Percentiles rank a stretch among this genome's conserved stretches.
phyloP scores from a whole-genome alignment of 2,797 vertebrate species.

The Acipenser oxyrinchus region DNA sequence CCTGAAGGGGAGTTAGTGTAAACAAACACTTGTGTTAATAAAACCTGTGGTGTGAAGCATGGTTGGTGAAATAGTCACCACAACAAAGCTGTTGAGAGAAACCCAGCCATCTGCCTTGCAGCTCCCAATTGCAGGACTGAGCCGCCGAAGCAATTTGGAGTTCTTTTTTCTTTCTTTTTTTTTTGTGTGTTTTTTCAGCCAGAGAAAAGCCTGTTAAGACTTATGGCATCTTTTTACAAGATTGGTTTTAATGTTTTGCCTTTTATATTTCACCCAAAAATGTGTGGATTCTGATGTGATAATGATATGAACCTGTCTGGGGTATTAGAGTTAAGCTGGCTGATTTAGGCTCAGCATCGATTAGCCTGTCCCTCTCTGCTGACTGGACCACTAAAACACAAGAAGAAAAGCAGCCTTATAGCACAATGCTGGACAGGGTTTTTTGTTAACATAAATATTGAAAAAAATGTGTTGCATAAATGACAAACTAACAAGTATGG shows the following conservation, averaged over 20 bases:
- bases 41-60: constrained; percentile 23
- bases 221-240: constrained; percentile 45
- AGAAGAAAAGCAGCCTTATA: constrained; percentile 19
- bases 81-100: constrained; percentile 28
- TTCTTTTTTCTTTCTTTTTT: constrained; percentile 20
- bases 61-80: constrained; percentile 16
- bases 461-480: no score
- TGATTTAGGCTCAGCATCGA: constrained; percentile 64
- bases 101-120: constrained; percentile 22
- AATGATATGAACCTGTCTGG: constrained; percentile 66
- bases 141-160: constrained; percentile 23
- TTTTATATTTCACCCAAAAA: constrained; percentile 58
- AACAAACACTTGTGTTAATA: constrained; percentile 37
- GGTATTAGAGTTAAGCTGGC: constrained; percentile 69
- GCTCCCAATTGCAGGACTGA: constrained; percentile 24
- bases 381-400: constrained; percentile 33
- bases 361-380: constrained; percentile 57
- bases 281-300: constrained; percentile 61
- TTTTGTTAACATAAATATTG: not conserved
- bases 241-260: constrained; percentile 57
- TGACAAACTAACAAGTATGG: no score
- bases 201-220: constrained; percentile 39
- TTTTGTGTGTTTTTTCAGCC: constrained; percentile 20
- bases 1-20: constrained; percentile 34
- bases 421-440: constrained; percentile 25